phyloP scores from a whole-genome alignment of 2,888 invertebrate genomes.

The Lepas anatifera region DNA sequence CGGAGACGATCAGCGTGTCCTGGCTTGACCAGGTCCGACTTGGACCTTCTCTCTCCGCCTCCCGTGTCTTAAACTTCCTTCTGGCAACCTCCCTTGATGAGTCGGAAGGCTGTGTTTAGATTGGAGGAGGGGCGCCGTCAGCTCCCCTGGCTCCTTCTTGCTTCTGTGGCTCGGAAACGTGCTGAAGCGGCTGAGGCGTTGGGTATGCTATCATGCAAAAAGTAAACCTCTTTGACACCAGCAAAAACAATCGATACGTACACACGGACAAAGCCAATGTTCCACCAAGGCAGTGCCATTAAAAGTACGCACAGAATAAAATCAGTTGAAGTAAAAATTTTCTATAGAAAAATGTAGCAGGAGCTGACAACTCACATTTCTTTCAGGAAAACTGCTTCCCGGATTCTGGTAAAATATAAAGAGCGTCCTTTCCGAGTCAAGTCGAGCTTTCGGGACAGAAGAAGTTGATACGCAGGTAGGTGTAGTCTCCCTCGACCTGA shows the following conservation, averaged over 20 bases:
- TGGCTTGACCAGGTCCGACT: slow-evolving; percentile 98
- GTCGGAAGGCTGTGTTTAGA: slow-evolving; percentile 87
- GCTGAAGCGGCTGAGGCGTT: too few species aligned
- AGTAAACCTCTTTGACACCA: too few species aligned
- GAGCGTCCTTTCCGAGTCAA: slow-evolving; percentile 81
- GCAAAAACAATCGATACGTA: too few species aligned
- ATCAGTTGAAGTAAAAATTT: too few species aligned
- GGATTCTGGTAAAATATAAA: slow-evolving; percentile 76
- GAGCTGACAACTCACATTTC: slow-evolving; percentile 85
- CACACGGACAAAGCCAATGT: too few species aligned
- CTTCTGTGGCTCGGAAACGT: slow-evolving; percentile 97
- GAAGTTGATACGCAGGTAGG: slow-evolving; percentile 93
- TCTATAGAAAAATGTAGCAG: too few species aligned
- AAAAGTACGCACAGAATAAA: too few species aligned
- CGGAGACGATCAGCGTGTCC: slow-evolving; percentile 75
- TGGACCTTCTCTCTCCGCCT: slow-evolving; percentile 97
- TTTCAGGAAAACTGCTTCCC: slow-evolving; percentile 89
- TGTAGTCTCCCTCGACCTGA: slow-evolving; percentile 98
- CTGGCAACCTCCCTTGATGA: slow-evolving; percentile 99
- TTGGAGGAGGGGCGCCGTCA: slow-evolving; percentile 88
- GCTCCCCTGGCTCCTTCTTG: slow-evolving; percentile 91
- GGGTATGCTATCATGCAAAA: too few species aligned
- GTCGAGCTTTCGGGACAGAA: slow-evolving; percentile 97
- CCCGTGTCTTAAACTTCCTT: slow-evolving; percentile 95
- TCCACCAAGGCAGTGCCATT: too few species aligned